Evolutionary conservation across 2,888 invertebrate genomes (phyloP).

Genomic region (Eilema depressum): DNA sequence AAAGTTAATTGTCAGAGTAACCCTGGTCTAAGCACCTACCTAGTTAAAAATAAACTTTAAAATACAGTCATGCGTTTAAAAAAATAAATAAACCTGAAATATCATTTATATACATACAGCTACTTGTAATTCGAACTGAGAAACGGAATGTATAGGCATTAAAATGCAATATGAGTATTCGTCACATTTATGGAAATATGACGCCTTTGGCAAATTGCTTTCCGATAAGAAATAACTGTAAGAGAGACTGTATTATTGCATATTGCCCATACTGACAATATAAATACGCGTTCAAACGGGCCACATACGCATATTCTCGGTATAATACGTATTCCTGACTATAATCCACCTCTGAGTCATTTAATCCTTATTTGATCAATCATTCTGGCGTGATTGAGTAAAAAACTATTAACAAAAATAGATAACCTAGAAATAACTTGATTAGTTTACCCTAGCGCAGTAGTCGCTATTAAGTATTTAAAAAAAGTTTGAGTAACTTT

Average conservation of each 20-base stretch:
- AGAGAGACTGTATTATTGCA: background rate
- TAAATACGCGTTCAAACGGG: background rate
- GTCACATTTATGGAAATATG: background rate
- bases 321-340: background rate
- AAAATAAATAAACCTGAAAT: background rate
- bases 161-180: background rate
- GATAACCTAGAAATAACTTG: background rate
- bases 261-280: background rate
- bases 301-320: too few relatives aligned
- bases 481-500: conserved; percentile 2
- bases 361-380: background rate
- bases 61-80: too few relatives aligned
- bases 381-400: too few relatives aligned
- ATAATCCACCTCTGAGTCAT: background rate
- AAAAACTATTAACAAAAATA: background rate
- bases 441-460: background rate
- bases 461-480: background rate
- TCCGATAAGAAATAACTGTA: conserved; percentile 2
- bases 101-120: background rate
- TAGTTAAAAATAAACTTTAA: too few relatives aligned
- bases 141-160: background rate
- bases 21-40: too few relatives aligned
- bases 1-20: too few relatives aligned
- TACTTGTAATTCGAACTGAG: background rate
- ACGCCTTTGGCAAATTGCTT: conserved; percentile 5